Evolutionary conservation across 2,888 invertebrate species (phyloP), one percentile per base, ranked within the genome.

Genomic region (Drosophila vallismaia): DNA sequence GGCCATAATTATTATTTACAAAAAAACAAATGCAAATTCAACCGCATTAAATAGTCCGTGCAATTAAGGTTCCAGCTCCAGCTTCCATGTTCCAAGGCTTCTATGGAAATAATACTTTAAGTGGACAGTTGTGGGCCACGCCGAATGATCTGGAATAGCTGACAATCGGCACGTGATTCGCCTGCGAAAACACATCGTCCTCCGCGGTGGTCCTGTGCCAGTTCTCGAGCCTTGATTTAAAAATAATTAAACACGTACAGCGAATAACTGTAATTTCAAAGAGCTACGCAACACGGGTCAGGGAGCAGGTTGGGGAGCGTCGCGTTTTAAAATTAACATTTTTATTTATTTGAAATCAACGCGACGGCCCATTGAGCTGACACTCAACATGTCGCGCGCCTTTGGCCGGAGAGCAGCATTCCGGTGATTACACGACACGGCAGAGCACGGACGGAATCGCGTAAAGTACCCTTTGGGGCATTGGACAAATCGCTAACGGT

Each of bases 391-490:
- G 71, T 44, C 49, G 44, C 49, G 28, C 14, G 38, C 62, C 45
- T 52, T 59, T 52, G 19, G 66, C 26, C 38, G 19, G 29, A 53
- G 10, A 44, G 24, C 40, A 78, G 79, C 71, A 85, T 84, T 63
- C 71, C 85, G 73, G 88, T 90, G 93, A 93, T 94, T 60, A 96
- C 96, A 42, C 14, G 40, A 19, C 40, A 42, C 19, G 40, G 9
- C 40, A 24, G 44, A 24, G 44, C 24, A 44, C 5, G 96, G 95
- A 72, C 96, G 71, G 95, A 95, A 91, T 96, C 96, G 57, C 95
- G 96, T 90, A 95, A 96, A 91, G 95, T 96, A 90, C 95, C 95
- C 1, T 95, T 95, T 90, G 94, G 95, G 93, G 95, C 95, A 77
- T 92, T 96, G 45, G 94, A 95, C 1, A 93, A 93, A 78, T 95